Percentiles rank a stretch among this genome's conserved stretches.
Conservation (phyloP, 2,797 vertebrate species). For the Saxicola maurus region DNA sequence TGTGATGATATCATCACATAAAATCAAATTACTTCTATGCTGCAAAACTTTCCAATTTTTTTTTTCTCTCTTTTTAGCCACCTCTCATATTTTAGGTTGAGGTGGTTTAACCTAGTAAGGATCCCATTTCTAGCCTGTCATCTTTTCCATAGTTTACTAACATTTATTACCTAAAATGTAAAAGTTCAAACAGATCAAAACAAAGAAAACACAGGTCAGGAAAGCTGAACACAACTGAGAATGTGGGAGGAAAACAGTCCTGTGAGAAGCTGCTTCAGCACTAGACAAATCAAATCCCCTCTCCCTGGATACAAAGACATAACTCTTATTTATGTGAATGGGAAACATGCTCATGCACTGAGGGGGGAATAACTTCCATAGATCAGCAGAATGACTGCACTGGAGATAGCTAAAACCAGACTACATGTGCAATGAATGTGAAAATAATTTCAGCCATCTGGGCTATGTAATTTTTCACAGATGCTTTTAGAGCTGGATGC, state of each 20-base stretch:
- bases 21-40: background rate
- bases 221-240: background rate
- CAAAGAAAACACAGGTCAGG: constrained; percentile 12
- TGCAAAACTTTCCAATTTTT: background rate
- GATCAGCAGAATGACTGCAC: constrained; percentile 22
- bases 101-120: background rate
- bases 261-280: background rate
- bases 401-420: constrained; percentile 44
- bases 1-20: background rate
- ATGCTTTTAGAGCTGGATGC: background rate
- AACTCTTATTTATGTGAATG: constrained; percentile 48
- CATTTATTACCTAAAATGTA: constrained; percentile 2
- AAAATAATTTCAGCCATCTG: constrained; percentile 33
- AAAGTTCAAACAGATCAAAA: constrained; percentile 9
- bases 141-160: background rate
- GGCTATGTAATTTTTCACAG: constrained; percentile 36
- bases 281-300: constrained; percentile 15
- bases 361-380: constrained; percentile 34
- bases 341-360: constrained; percentile 36
- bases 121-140: background rate
- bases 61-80: background rate
- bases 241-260: background rate
- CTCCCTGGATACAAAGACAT: background rate
- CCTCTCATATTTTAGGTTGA: background rate
- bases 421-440: constrained; percentile 46